Evolutionary conservation across 1,140 invertebrate genomes (phyloP).

Genomic region (Dolichoris vasculosae): DNA sequence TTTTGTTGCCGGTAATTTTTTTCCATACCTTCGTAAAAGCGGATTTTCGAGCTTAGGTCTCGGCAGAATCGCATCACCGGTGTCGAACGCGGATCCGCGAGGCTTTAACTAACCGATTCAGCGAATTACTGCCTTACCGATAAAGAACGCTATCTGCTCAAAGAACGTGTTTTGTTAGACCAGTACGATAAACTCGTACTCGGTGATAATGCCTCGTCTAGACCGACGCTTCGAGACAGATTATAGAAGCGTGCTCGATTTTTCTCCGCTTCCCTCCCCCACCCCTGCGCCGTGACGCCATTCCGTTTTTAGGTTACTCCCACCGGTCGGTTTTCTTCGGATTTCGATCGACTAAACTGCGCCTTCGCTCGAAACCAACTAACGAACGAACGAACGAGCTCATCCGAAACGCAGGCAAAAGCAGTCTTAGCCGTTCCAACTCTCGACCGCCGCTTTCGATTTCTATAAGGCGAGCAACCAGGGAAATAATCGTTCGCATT

Average conservation of each 20-base stretch:
- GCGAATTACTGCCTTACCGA: not conserved
- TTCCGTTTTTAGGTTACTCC: slow-evolving; percentile 5
- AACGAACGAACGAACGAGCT: not conserved
- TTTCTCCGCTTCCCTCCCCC: not conserved
- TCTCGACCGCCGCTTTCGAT: not conserved
- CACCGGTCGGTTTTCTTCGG: not conserved
- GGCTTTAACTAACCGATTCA: not conserved
- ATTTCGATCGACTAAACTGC: not conserved
- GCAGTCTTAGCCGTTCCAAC: not conserved
- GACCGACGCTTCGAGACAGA: slow-evolving; percentile 6
- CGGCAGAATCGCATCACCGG: not conserved
- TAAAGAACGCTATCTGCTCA: not conserved
- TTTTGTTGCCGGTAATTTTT: too few species aligned
- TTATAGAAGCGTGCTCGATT: not conserved
- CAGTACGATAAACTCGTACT: slow-evolving; percentile 6
- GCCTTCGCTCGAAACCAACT: not conserved
- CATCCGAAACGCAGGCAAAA: not conserved
- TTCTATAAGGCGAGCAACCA: not conserved
- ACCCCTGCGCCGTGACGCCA: not conserved
- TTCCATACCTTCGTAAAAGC: not conserved
- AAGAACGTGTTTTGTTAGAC: not conserved
- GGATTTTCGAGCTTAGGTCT: too few species aligned
- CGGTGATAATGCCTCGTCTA: slow-evolving; percentile 3
- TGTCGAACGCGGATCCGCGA: not conserved
- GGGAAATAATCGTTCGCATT: not conserved